Evolutionary conservation across 2,797 vertebrate species (phyloP).

Genomic region (Poliocrania exsul): DNA sequence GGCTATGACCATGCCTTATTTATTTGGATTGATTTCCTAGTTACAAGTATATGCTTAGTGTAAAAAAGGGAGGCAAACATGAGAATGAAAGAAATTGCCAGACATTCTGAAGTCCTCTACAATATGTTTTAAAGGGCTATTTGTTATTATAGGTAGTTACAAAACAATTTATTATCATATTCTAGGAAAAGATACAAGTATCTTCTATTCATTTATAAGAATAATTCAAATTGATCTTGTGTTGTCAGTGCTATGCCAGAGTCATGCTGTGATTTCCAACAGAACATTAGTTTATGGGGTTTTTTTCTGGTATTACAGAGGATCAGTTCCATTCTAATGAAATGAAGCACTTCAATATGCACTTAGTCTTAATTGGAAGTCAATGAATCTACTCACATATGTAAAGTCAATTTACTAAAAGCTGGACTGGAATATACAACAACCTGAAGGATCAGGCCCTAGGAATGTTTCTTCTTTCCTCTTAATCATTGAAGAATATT

Average conservation of each 20-base stretch:
- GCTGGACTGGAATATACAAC: background rate
- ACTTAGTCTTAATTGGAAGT: slow-evolving; percentile 28
- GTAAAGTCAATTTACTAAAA: slow-evolving; percentile 14
- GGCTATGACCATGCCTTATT: background rate
- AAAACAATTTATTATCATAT: background rate
- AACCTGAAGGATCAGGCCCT: background rate
- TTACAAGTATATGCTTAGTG: background rate
- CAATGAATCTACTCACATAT: background rate
- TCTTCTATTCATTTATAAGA: background rate
- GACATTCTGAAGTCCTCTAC: background rate
- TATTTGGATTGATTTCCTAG: background rate
- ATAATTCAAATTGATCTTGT: background rate
- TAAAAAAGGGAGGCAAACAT: background rate
- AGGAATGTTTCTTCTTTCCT: background rate
- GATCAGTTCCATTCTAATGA: background rate
- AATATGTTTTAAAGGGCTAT: background rate
- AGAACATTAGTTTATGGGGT: background rate
- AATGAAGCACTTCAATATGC: background rate
- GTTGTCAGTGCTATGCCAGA: background rate
- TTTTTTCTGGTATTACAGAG: background rate
- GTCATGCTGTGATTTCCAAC: background rate
- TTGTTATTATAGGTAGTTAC: background rate
- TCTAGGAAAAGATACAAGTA: background rate
- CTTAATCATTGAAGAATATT: background rate
- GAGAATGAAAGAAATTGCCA: background rate